Conservation (phyloP, 1,140 invertebrate species). For the Cyclina sinensis region DNA sequence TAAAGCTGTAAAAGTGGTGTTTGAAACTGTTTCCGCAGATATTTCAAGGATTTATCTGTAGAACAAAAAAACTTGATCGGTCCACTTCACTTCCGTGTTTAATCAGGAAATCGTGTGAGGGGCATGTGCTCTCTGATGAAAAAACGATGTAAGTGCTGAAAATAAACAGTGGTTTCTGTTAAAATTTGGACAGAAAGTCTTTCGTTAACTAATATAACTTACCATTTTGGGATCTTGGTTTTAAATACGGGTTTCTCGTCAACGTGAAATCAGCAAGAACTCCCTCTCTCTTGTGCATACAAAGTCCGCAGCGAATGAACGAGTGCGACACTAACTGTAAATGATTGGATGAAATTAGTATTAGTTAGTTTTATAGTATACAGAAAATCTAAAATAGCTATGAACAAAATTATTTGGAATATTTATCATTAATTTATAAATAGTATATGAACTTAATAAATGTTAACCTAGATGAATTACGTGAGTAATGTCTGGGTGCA, state of each 20-base stretch:
- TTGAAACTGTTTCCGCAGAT: no score
- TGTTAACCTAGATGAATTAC: not conserved
- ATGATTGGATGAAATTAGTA: slow-evolving; percentile 39
- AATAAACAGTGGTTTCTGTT: not conserved
- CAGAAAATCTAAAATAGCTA: not conserved
- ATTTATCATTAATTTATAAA: not conserved
- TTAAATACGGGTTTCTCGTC: not conserved
- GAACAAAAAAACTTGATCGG: not conserved
- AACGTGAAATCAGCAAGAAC: slow-evolving; percentile 22
- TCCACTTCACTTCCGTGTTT: not conserved
- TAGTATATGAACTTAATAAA: not conserved
- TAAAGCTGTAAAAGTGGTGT: no score
- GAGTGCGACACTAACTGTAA: not conserved
- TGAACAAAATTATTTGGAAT: not conserved
- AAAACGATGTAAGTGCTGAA: not conserved
- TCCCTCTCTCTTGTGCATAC: slow-evolving; percentile 19
- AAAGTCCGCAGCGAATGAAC: slow-evolving; percentile 13
- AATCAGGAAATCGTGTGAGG: not conserved
- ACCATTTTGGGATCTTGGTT: slow-evolving; percentile 9
- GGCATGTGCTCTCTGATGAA: not conserved
- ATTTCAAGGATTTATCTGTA: no score
- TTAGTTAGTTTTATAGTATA: not conserved
- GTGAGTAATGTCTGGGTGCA: slow-evolving; percentile 39
- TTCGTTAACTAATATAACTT: not conserved
- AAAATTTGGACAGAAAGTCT: not conserved